Conservation (phyloP, 1,140 invertebrate species). For the Zaprionus taronus region DNA sequence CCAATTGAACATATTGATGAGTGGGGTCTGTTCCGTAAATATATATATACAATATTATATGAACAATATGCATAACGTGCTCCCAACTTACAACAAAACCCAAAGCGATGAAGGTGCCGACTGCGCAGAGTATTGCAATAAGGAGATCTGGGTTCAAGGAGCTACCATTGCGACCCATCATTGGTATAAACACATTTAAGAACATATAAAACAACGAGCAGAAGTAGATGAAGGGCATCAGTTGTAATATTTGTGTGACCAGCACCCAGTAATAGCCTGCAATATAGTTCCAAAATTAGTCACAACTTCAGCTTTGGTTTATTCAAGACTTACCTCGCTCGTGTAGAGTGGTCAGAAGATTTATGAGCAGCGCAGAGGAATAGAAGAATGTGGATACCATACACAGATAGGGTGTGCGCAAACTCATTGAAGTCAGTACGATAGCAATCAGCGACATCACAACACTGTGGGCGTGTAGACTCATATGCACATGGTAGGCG, state of each 20-base stretch:
- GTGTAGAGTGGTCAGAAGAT: slow-evolving; percentile 65
- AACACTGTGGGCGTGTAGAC: slow-evolving; percentile 70
- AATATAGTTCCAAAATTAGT: not conserved
- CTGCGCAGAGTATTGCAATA: slow-evolving; percentile 84
- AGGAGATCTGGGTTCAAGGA: slow-evolving; percentile 87
- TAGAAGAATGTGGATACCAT: slow-evolving; percentile 77
- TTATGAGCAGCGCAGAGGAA: slow-evolving; percentile 58
- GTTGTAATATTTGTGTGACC: slow-evolving; percentile 75
- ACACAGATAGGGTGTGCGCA: slow-evolving; percentile 72
- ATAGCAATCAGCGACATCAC: slow-evolving; percentile 63
- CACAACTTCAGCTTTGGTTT: not conserved
- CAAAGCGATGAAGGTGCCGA: slow-evolving; percentile 75
- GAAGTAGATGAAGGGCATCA: slow-evolving; percentile 85
- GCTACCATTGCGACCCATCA: slow-evolving; percentile 88
- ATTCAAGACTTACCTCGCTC: slow-evolving; percentile 85
- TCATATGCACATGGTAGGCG: slow-evolving; percentile 68
- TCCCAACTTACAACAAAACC: slow-evolving; percentile 70
- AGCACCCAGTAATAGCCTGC: slow-evolving; percentile 84
- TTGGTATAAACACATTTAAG: slow-evolving; percentile 89
- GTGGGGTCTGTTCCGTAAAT: slow-evolving; percentile 48
- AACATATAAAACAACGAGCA: slow-evolving; percentile 88
- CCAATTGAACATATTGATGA: slow-evolving; percentile 76
- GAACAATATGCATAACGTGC: too few species aligned
- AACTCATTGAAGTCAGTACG: slow-evolving; percentile 54
- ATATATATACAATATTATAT: too few species aligned